Base-by-base conservation (phyloP, 2,113 vertebrate species). In the Perognathus longimembris region DNA sequence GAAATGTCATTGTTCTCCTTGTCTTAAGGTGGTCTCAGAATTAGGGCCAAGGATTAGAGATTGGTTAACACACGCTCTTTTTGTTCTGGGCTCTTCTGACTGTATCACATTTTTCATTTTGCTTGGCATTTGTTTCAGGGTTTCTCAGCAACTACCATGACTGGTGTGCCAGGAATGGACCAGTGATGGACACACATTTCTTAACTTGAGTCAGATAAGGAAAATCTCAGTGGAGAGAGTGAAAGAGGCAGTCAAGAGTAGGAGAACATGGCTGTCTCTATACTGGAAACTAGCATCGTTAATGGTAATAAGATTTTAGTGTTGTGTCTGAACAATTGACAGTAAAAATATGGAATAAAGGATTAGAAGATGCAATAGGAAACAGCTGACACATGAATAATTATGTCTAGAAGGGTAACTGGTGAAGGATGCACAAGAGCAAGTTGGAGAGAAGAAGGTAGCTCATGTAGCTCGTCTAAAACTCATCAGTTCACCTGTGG, bases 121-220 rank as follows among this genome's bases (percentile, higher is more conserved):
- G 36, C 3, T 7, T 89, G 81, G 30, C 24, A 7, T 87, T 84
- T n/a, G 14, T 91, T 91, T 85, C 42, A 87, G 59, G 6, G 45
- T 45, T 81, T 91, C 69, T 89, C 63, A 87, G 50, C n/a, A 91
- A 75, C 71, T 63, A 80, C 30, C 32, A 50, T 32, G 28, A 63
- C 82, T 81, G 85, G 85, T 85, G 17, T 1, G 92, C 5, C 54
- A 50, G 40, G 36, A 42, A 71, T 0, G 6, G 32, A 6, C 34
- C 54, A 91, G 22, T 40, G 80, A 20, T 63, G 54, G 66, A 5
- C 18, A 57, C 7, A 5, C 2, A 32, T 82, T 32, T 91, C 76
- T 85, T 89, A 34, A 36, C 93, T 89, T 92, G 59, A 36, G 91
- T 71, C 22, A 69, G 76, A 82, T 64, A 38, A 82, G 32, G 69